phyloP scores from a whole-genome alignment of 2,888 invertebrate genomes.

The Luffia ferchaultella region DNA sequence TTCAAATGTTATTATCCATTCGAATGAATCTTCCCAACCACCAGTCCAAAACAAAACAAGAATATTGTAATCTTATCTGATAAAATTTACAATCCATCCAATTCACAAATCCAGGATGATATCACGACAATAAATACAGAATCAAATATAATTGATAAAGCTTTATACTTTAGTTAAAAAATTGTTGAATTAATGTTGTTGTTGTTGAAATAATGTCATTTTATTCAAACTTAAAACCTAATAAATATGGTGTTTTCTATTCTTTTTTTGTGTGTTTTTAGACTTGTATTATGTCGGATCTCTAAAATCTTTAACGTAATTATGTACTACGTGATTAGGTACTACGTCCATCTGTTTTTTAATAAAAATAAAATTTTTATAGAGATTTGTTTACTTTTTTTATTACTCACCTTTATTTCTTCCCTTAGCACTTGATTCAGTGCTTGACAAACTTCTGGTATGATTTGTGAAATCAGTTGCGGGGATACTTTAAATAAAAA shows the following conservation, averaged over 20 bases:
- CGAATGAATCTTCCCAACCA: slow-evolving; percentile 9
- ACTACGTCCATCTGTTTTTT: not conserved
- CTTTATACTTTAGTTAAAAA: not conserved
- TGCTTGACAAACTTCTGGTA: slow-evolving; percentile 9
- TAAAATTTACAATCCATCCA: too few species aligned
- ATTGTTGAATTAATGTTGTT: not conserved
- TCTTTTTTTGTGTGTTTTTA: too few species aligned
- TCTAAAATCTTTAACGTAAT: not conserved
- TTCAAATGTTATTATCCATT: slow-evolving; percentile 5
- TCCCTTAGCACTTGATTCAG: slow-evolving; percentile 6
- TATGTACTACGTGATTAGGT: not conserved
- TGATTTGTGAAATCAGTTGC: slow-evolving; percentile 8
- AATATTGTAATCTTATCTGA: not conserved
- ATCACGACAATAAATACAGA: not conserved
- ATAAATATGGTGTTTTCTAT: too few species aligned
- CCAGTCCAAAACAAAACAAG: slow-evolving; percentile 8
- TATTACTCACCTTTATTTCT: not conserved
- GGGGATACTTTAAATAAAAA: slow-evolving; percentile 10
- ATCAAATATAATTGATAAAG: not conserved
- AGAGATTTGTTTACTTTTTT: not conserved
- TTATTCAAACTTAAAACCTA: not conserved
- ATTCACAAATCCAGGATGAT: too few species aligned
- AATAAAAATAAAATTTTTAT: not conserved
- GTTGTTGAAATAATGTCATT: not conserved
- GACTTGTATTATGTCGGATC: too few species aligned